Evolutionary conservation across 1,140 invertebrate genomes (phyloP), one percentile per base, ranked within the genome.

Genomic region (Temnothorax nylanderi): DNA sequence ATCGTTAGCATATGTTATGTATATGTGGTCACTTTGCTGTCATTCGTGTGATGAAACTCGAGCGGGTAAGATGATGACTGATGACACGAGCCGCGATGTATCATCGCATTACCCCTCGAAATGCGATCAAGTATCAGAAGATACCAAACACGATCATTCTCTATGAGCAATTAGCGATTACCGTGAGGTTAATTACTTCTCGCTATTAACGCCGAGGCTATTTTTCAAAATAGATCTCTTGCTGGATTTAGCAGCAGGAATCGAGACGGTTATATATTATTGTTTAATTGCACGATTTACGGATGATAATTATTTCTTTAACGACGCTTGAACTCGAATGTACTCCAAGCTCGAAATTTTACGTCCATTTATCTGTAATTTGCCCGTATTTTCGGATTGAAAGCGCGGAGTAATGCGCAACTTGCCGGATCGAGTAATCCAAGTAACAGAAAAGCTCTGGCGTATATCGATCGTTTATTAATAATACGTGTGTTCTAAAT

Each of bases 141-240:
- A 47, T 0, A 49, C 13, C 65, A 69, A 32, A 69, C 21, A 18
- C 3, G 21, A 69, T 69, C 21, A 26, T 26, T 47, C 11, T 3
- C 21, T 69, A 26, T 37, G 13, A 69, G n/a, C 21, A 69, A 69
- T 69, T 69, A 69, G 65, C 21, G 13, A 49, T 32, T 69, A 69
- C 41, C 10, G 44, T 21, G 21, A 16, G 65, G 21, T 69, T 69
- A 49, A 69, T 69, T 69, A 69, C 49, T 49, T 49, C 11, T 69
- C 13, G 5, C 13, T 26, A 26, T 69, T 69, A 26, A 47, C 5
- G 41, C 1, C 41, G 5, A 69, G 10, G 21, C 13, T 69, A 26
- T 32, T 69, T 69, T 69, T 69, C 13, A 37, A 41, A 65, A 18
- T 6, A n/a, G 16, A 65, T 69, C 44, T 32, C 7, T 41, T 32